Base-by-base conservation (phyloP, 2,113 vertebrate species). In the Sebastes fasciatus region DNA sequence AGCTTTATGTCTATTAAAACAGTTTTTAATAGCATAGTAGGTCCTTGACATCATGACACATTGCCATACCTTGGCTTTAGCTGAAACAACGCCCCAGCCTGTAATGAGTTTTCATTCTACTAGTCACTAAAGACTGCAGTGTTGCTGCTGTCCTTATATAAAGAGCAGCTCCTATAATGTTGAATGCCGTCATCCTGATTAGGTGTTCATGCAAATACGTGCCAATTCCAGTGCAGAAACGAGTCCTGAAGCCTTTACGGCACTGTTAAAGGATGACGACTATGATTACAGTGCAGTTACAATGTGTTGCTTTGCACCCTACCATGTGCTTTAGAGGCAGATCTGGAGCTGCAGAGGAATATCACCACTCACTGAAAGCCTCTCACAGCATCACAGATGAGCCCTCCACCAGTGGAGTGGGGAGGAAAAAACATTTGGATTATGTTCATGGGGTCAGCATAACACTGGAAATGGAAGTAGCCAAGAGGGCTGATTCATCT, bases 381-480 rank as follows among this genome's bases (percentile, higher is more conserved):
- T 82, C 40, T 80, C 48, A 62, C 74, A 61, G 61, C n/a, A 73
- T 65, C 52, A 69, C 42, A 69, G 42, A 72, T 34, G 23, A 73
- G 60, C 40, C 40, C 43, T 62, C 55, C 71, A 62, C 72, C 12
- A 23, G 67, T 52, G 49, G 21, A 83, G 55, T 54, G 13, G 42
- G 76, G 63, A 75, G n/a, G 7, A 46, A 60, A 58, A 82, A 74
- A 63, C 67, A 62, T 82, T 82, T 77, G 78, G 60, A 71, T 83
- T 77, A 60, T 69, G 34, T 83, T 58, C 74, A 66, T 51, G 52
- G 52, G 76, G 84, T 79, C 67, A 51, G 52, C 48, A 54, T 73
- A 58, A 66, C 74, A 63, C 40, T 61, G 66, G 65, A 77, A 82
- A 88, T 73, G 46, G 74, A 84, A 75, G 71, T 62, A 83, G 48